Conservation (phyloP, 2,888 invertebrate genomes). For the Beris morrisii region DNA sequence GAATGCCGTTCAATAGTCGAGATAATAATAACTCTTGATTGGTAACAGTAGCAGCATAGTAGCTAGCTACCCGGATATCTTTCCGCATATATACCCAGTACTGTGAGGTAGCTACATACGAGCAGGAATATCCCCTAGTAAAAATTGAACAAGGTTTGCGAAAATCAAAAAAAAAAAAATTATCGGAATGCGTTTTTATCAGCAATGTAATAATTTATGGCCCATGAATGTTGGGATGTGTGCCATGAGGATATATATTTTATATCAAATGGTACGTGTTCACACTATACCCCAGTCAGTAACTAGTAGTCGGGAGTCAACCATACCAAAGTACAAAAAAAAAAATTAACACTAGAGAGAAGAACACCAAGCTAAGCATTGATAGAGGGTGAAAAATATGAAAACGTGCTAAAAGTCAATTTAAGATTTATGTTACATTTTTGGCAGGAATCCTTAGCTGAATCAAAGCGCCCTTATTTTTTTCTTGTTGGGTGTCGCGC, state of each 20-base stretch:
- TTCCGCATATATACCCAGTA: background rate
- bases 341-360: conserved; percentile 21
- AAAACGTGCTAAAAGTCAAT: conserved; percentile 37
- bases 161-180: conserved; percentile 24
- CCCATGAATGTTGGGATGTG: conserved; percentile 35
- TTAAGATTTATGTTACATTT: conserved; percentile 33
- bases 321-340: conserved; percentile 26
- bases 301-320: background rate
- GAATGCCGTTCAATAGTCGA: conserved; percentile 10
- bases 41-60: conserved; percentile 7
- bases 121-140: conserved; percentile 27
- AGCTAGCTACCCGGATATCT: background rate
- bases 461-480: background rate
- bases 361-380: conserved; percentile 27
- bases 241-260: conserved; percentile 31
- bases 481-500: background rate
- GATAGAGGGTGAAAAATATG: conserved; percentile 36
- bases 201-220: conserved; percentile 38
- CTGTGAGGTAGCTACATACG: conserved; percentile 18
- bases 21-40: conserved; percentile 24
- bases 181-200: conserved; percentile 41
- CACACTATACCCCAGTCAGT: conserved; percentile 32
- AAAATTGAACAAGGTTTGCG: conserved; percentile 32
- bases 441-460: too few relatives aligned
- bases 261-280: conserved; percentile 25